phyloP scores from a whole-genome alignment of 2,888 invertebrate species.

The Dendrolimus pini region DNA sequence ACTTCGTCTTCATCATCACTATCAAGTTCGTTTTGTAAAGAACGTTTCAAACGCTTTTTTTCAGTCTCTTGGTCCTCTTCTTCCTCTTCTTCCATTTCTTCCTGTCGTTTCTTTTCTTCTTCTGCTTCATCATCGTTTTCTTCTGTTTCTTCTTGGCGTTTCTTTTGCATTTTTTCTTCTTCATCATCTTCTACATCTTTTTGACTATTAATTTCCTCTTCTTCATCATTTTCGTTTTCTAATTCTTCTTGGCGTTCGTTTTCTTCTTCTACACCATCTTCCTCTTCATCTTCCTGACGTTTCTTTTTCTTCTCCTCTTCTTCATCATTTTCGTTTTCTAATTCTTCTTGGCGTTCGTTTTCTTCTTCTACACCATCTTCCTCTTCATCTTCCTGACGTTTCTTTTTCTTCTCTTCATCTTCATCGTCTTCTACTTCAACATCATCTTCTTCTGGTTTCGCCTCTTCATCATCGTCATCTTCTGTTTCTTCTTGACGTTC shows the following conservation, averaged over 20 bases:
- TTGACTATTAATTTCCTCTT: background rate
- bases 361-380: conserved; percentile 7
- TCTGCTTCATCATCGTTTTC: conserved; percentile 8
- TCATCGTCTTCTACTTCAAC: conserved; percentile 6
- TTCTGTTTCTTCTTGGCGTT: conserved; percentile 7
- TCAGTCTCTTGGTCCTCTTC: conserved; percentile 1
- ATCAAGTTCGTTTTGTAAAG: conserved; percentile 2
- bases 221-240: conserved; percentile 2
- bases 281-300: conserved; percentile 8
- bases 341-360: conserved; percentile 4
- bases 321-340: conserved; percentile 2
- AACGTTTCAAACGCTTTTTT: background rate
- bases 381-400: conserved; percentile 6
- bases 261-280: conserved; percentile 7
- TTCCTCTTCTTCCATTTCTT: conserved; percentile 8
- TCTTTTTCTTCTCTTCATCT: conserved; percentile 1
- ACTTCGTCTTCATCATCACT: conserved; percentile 6
- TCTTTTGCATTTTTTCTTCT: conserved; percentile 7
- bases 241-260: conserved; percentile 4
- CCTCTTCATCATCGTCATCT: conserved; percentile 5
- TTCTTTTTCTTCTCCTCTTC: conserved; percentile 1
- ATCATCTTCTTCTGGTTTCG: conserved; percentile 7
- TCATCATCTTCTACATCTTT: conserved; percentile 9
- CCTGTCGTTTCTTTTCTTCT: conserved; percentile 5
- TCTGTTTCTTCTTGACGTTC: conserved; percentile 10